Evolutionary conservation across 1,140 invertebrate genomes (phyloP).

Genomic region (Bombus haemorrhoidalis): DNA sequence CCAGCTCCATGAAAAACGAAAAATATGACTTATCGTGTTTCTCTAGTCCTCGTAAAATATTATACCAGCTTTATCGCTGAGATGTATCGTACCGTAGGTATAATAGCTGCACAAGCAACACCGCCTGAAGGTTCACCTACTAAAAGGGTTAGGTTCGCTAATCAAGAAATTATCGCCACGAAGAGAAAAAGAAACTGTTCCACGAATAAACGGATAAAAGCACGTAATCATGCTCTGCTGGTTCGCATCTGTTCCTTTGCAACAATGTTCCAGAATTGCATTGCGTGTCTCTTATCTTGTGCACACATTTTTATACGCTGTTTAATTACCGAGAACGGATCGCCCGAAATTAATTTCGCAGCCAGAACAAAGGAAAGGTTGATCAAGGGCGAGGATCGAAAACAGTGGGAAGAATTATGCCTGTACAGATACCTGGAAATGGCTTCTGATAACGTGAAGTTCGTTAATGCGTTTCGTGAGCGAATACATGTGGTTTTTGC

Average conservation of each 20-base stretch:
- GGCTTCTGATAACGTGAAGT: background rate
- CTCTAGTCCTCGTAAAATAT: background rate
- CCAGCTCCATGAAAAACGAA: too few species aligned
- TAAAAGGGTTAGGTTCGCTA: background rate
- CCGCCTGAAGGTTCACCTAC: background rate
- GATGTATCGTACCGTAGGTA: background rate
- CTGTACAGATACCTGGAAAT: background rate
- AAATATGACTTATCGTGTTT: background rate
- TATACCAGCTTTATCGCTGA: background rate
- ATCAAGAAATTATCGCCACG: background rate
- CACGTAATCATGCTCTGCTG: too few species aligned
- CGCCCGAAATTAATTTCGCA: constrained; percentile 2
- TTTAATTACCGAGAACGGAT: constrained; percentile 1
- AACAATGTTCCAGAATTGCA: background rate
- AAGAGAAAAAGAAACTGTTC: too few species aligned
- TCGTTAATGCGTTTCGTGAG: background rate
- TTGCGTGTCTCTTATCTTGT: background rate
- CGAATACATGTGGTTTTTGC: background rate
- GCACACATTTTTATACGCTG: background rate
- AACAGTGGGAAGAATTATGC: background rate
- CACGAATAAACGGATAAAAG: background rate
- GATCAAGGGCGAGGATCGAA: background rate
- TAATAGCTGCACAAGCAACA: background rate
- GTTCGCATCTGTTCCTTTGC: background rate
- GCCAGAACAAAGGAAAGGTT: background rate